These are phyloP conservation scores for Numenius arquata DNA, from an alignment of 2,113 vertebrate species.

Conservation along the genomic window DNA sequence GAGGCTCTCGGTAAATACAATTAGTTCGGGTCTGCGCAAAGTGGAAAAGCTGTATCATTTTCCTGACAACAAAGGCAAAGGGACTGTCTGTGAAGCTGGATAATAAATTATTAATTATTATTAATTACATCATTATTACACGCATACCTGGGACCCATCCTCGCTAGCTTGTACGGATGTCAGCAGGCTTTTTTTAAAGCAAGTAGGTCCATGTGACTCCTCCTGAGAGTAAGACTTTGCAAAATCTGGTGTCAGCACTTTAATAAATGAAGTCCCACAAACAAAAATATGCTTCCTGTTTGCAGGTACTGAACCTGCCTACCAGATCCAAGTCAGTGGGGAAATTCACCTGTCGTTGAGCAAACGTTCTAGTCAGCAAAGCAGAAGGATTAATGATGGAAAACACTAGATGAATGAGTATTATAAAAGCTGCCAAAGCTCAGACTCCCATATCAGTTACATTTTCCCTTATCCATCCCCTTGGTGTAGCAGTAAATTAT, in stretches of 20 bases:
- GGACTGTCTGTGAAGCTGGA: background rate
- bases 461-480: constrained; percentile 68
- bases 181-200: background rate
- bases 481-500: constrained; percentile 80
- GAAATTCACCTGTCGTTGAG: constrained; percentile 7
- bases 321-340: background rate
- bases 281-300: background rate
- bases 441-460: constrained; percentile 70
- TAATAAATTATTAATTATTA: background rate
- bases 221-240: background rate
- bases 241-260: background rate
- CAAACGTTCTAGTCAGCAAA: constrained; percentile 27
- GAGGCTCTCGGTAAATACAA: background rate
- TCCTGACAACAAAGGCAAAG: background rate
- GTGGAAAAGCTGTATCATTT: background rate
- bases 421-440: constrained; percentile 74
- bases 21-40: background rate
- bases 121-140: background rate
- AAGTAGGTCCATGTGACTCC: background rate
- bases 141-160: background rate
- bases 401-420: constrained; percentile 70
- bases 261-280: background rate
- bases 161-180: background rate
- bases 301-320: background rate
- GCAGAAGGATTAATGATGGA: constrained; percentile 56